These are phyloP conservation scores for Andrena bicolor DNA, from an alignment of 2,888 invertebrate genomes.

Conservation along the genomic window DNA sequence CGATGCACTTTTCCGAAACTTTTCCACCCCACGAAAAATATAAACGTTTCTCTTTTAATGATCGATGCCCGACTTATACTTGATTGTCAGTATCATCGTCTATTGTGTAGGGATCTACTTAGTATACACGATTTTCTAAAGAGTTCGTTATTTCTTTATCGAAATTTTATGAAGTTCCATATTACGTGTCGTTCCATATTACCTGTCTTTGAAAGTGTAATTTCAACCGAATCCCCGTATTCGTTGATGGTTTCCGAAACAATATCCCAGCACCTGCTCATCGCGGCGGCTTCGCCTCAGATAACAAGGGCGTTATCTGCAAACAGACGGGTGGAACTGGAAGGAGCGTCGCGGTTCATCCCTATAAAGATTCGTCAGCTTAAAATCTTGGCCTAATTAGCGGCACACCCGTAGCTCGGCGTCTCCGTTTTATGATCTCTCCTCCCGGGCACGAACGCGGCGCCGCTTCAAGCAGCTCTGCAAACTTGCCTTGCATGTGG, in stretches of 20 bases:
- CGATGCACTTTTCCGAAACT: too few species aligned
- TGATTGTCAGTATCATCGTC: too few species aligned
- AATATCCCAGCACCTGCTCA: conserved; percentile 7
- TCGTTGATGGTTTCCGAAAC: conserved; percentile 4
- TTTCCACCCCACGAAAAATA: too few species aligned
- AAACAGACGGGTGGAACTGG: conserved; percentile 37
- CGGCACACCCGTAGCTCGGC: conserved; percentile 38
- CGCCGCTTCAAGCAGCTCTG: conserved; percentile 48
- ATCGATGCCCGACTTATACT: too few species aligned
- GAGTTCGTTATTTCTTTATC: too few species aligned
- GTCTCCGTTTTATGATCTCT: conserved; percentile 57
- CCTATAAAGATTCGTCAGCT: conserved; percentile 63
- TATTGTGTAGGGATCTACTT: too few species aligned
- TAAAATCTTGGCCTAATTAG: conserved; percentile 73
- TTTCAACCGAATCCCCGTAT: background rate
- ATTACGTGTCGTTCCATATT: too few species aligned
- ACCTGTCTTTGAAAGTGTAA: background rate
- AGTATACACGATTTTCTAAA: too few species aligned
- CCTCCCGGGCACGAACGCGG: conserved; percentile 33
- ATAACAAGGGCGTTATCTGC: conserved; percentile 51
- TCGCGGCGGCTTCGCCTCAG: conserved; percentile 32
- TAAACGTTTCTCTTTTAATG: too few species aligned
- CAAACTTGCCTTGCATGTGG: conserved; percentile 67
- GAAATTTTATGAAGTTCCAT: too few species aligned
- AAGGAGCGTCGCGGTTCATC: conserved; percentile 17